phyloP scores from a whole-genome alignment of 2,797 vertebrate genomes.

The Tarsius wallacei region DNA sequence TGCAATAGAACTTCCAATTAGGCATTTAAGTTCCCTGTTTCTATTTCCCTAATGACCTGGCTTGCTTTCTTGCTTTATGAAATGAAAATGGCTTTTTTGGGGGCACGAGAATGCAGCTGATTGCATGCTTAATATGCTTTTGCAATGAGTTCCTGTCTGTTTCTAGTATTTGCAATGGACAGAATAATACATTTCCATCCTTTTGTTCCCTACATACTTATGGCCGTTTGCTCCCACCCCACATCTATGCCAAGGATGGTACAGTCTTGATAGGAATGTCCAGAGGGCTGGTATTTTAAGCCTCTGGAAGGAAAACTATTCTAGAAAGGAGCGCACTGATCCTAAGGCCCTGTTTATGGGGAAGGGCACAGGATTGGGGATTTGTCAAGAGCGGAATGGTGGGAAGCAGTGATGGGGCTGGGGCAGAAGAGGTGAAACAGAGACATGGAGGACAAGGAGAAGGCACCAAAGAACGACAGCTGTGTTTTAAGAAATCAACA shows the following conservation, averaged over 20 bases:
- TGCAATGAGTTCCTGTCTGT: constrained; percentile 57
- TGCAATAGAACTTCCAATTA: constrained; percentile 87
- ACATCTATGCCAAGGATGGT: background rate
- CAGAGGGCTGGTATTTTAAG: background rate
- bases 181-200: constrained; percentile 47
- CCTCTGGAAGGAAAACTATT: background rate
- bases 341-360: background rate
- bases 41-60: constrained; percentile 84
- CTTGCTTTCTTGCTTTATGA: constrained; percentile 84
- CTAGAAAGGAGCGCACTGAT: background rate
- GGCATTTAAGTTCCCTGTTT: constrained; percentile 83
- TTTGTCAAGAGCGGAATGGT: background rate
- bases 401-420: background rate
- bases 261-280: background rate
- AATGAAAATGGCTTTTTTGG: constrained; percentile 87
- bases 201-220: background rate
- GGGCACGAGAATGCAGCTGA: constrained; percentile 72
- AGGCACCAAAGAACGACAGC: background rate
- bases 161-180: constrained; percentile 29
- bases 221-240: background rate
- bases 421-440: background rate
- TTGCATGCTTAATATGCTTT: constrained; percentile 78
- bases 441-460: background rate
- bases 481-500: background rate
- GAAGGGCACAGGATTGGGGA: background rate